phyloP scores from a whole-genome alignment of 1,140 invertebrate genomes.

The Alviniconcha marisindica region DNA sequence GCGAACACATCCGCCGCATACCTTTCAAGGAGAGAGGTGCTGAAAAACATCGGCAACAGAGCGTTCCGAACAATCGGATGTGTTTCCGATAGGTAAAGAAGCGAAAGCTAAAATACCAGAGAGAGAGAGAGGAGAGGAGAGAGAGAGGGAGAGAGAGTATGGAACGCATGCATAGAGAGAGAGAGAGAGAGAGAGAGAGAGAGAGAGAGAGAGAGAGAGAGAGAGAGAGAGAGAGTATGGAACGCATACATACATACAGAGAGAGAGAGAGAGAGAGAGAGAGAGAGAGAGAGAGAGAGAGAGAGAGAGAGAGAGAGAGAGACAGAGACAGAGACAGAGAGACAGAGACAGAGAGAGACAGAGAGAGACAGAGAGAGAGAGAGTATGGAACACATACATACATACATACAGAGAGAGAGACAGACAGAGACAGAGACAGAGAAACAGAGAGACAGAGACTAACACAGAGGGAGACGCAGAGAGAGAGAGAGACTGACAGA shows the following conservation, averaged over 20 bases:
- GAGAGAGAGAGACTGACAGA: too few relatives aligned
- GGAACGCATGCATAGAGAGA: too few relatives aligned
- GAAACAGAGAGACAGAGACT: background rate
- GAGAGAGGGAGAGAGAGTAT: too few relatives aligned
- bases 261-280: slow-evolving; percentile 13
- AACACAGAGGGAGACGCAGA: background rate
- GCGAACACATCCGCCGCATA: too few relatives aligned
- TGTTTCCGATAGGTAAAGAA: too few relatives aligned
- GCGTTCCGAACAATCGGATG: too few relatives aligned
- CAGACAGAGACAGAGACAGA: background rate
- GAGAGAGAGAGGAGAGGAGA: too few relatives aligned
- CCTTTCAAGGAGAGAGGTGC: too few relatives aligned
- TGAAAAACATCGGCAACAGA: too few relatives aligned
- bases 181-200: too few relatives aligned
- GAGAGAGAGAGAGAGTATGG: background rate
- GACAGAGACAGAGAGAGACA: background rate
- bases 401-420: background rate
- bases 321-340: background rate
- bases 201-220: slow-evolving; percentile 6
- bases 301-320: slow-evolving; percentile 12
- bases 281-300: slow-evolving; percentile 8
- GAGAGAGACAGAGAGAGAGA: background rate
- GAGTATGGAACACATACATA: background rate
- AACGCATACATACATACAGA: background rate
- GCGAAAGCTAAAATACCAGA: too few relatives aligned